phyloP scores from a whole-genome alignment of 2,888 invertebrate genomes.

The Euproctis similis region DNA sequence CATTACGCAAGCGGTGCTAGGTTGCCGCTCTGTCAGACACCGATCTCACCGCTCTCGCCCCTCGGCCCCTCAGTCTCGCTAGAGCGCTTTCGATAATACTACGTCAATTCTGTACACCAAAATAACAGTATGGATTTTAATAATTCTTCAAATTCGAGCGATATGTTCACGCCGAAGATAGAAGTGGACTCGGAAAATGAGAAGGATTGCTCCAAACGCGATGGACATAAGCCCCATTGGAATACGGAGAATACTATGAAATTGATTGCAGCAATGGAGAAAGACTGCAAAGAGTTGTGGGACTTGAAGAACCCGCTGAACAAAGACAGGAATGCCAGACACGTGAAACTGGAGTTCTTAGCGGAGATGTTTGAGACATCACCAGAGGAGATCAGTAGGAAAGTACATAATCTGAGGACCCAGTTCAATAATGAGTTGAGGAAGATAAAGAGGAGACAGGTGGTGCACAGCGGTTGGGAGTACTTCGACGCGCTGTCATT shows the following conservation, averaged over 20 bases:
- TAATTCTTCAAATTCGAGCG: conserved; percentile 48
- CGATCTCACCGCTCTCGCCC: conserved; percentile 50
- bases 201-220: conserved; percentile 17
- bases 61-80: conserved; percentile 60
- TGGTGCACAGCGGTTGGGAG: conserved; percentile 53
- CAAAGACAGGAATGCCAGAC: conserved; percentile 43
- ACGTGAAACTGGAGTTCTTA: conserved; percentile 44
- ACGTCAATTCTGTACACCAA: conserved; percentile 38
- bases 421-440: conserved; percentile 63
- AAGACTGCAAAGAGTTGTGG: conserved; percentile 59
- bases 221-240: conserved; percentile 35
- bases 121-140: conserved; percentile 54
- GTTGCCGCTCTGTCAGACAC: conserved; percentile 59
- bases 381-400: conserved; percentile 54
- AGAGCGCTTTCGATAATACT: conserved; percentile 49
- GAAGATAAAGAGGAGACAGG: conserved; percentile 53
- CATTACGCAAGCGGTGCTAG: conserved; percentile 31
- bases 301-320: conserved; percentile 47
- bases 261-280: conserved; percentile 49
- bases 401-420: conserved; percentile 60
- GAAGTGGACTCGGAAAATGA: conserved; percentile 50
- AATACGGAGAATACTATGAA: conserved; percentile 51
- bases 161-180: conserved; percentile 46
- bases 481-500: conserved; percentile 61
- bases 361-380: conserved; percentile 54